Evolutionary conservation across 2,888 invertebrate genomes (phyloP).

Genomic region (Stegophylla sp.): DNA sequence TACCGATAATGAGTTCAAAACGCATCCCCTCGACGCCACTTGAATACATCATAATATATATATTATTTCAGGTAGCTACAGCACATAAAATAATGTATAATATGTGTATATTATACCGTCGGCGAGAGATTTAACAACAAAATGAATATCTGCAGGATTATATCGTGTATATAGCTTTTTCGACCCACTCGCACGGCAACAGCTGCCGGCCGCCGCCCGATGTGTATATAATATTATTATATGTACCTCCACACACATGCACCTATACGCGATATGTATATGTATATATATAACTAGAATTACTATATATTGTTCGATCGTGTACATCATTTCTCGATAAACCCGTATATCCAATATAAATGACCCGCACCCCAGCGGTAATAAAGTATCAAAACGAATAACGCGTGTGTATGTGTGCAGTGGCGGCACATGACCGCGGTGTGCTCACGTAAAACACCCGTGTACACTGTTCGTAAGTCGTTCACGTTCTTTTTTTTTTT

Average conservation of each 20-base stretch:
- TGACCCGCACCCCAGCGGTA: neutral
- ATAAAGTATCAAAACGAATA: slow-evolving; percentile 16
- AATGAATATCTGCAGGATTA: slow-evolving; percentile 51
- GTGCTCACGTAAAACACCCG: too few species aligned
- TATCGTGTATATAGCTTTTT: slow-evolving; percentile 9
- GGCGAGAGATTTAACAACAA: slow-evolving; percentile 46
- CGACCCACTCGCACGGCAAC: slow-evolving; percentile 8
- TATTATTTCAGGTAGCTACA: neutral
- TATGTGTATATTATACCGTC: too few species aligned
- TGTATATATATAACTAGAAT: slow-evolving; percentile 14
- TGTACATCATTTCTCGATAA: slow-evolving; percentile 36
- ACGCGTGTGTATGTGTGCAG: neutral
- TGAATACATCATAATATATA: neutral
- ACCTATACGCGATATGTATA: too few species aligned
- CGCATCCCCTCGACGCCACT: slow-evolving; percentile 23
- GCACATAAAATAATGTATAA: too few species aligned
- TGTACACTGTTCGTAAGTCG: too few species aligned
- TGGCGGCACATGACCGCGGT: too few species aligned
- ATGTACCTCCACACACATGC: neutral
- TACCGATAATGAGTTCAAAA: neutral
- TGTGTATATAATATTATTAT: neutral
- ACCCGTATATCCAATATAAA: slow-evolving; percentile 18
- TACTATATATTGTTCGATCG: slow-evolving; percentile 29
- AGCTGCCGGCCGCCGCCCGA: neutral
- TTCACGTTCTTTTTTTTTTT: too few species aligned